Percentiles rank a stretch among this genome's conserved stretches.
These are phyloP conservation scores for Coenonympha arcania DNA, from an alignment of 2,888 invertebrate species.

Conservation along the genomic window DNA sequence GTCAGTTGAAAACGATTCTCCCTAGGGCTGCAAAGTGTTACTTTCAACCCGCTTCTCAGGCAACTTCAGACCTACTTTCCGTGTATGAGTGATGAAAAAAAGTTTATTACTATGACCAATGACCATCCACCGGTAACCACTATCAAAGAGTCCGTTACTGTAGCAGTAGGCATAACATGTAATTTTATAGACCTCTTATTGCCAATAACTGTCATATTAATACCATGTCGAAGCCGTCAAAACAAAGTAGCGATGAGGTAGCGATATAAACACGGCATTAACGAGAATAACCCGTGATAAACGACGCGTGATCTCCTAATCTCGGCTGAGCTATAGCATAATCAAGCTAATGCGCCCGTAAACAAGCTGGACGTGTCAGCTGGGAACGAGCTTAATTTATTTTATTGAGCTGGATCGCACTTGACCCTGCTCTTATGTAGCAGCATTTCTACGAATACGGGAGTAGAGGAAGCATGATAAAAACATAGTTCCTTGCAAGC, in stretches of 20 bases:
- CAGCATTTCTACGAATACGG: neutral
- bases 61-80: too few relatives aligned
- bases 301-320: slow-evolving; percentile 8
- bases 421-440: slow-evolving; percentile 2
- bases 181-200: neutral
- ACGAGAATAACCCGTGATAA: slow-evolving; percentile 3
- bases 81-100: too few relatives aligned
- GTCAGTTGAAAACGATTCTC: too few relatives aligned
- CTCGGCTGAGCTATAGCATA: slow-evolving; percentile 12
- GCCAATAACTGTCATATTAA: neutral
- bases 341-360: slow-evolving; percentile 11
- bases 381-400: slow-evolving; percentile 14
- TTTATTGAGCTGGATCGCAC: slow-evolving; percentile 10
- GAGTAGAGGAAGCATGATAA: neutral
- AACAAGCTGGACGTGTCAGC: slow-evolving; percentile 12
- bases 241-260: slow-evolving; percentile 4
- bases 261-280: slow-evolving; percentile 5
- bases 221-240: neutral
- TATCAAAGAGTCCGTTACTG: too few relatives aligned
- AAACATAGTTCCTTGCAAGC: too few relatives aligned
- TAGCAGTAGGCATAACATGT: too few relatives aligned
- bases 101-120: too few relatives aligned
- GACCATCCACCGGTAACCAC: too few relatives aligned
- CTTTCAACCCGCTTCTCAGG: too few relatives aligned
- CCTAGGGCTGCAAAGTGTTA: too few relatives aligned